Percentiles rank a stretch among this genome's conserved stretches.
These are phyloP conservation scores for Australoheros facetus DNA, from an alignment of 2,797 vertebrate species.

Conservation along the genomic window DNA sequence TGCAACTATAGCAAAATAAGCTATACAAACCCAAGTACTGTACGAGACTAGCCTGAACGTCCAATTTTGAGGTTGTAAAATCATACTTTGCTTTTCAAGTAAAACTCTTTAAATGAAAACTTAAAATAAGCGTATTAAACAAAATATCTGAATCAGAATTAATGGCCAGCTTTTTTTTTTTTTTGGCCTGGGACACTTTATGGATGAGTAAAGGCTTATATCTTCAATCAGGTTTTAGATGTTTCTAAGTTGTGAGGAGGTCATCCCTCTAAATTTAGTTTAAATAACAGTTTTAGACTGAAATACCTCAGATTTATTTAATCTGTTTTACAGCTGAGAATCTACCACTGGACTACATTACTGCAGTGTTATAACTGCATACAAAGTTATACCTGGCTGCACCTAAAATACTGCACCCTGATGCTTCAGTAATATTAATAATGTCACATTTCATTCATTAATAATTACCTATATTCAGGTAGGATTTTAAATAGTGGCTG, in stretches of 20 bases:
- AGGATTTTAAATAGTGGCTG: background rate
- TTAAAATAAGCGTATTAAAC: background rate
- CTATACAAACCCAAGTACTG: background rate
- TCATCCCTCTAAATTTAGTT: background rate
- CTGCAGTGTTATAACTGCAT: background rate
- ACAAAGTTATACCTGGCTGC: background rate
- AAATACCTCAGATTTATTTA: background rate
- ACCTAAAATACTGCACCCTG: background rate
- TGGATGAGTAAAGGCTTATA: background rate
- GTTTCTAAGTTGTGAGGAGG: background rate
- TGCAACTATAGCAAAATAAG: background rate
- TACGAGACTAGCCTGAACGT: background rate
- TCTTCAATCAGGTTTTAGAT: background rate
- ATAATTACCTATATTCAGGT: background rate
- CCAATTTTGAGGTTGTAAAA: background rate
- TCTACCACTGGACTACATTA: background rate
- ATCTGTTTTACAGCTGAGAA: too few relatives aligned
- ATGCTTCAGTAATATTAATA: background rate
- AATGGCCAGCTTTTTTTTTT: too few relatives aligned
- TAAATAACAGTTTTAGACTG: background rate
- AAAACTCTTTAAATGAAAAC: background rate
- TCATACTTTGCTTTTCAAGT: background rate
- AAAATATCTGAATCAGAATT: background rate
- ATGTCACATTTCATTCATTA: background rate
- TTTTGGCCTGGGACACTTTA: background rate